These are phyloP conservation scores for Mustelus asterias DNA, from an alignment of 2,113 vertebrate species.

Conservation along the genomic window DNA sequence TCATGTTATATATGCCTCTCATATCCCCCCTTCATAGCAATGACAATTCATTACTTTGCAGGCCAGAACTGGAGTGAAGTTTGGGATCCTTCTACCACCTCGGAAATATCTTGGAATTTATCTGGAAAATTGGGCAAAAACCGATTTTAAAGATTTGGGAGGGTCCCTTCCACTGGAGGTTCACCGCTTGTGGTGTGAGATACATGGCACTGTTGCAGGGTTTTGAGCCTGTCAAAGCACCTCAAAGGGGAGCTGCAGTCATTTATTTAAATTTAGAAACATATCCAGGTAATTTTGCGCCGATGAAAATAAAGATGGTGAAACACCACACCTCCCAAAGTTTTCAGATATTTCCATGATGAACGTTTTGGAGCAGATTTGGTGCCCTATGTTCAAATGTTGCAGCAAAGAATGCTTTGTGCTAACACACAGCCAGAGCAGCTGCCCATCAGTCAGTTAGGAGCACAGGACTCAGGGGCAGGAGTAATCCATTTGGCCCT, in stretches of 20 bases:
- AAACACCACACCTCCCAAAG: not conserved
- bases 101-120: not conserved
- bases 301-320: not conserved
- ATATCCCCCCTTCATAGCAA: not conserved
- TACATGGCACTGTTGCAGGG: not conserved
- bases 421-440: not conserved
- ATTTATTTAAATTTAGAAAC: not conserved
- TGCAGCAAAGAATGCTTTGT: not conserved
- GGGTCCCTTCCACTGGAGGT: not conserved
- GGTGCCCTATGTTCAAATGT: not conserved
- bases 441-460: not conserved
- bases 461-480: not conserved
- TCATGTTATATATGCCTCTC: not conserved
- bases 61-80: not conserved
- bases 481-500: no score
- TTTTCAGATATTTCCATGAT: not conserved
- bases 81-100: not conserved
- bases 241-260: not conserved
- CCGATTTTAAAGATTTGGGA: not conserved
- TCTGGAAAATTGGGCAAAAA: not conserved
- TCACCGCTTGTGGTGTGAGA: not conserved
- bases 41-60: not conserved
- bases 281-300: not conserved
- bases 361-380: not conserved
- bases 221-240: not conserved